Percentiles rank a stretch among this genome's conserved stretches.
Conservation (phyloP, 2,888 invertebrate genomes). For the Ethmia dodecea region DNA sequence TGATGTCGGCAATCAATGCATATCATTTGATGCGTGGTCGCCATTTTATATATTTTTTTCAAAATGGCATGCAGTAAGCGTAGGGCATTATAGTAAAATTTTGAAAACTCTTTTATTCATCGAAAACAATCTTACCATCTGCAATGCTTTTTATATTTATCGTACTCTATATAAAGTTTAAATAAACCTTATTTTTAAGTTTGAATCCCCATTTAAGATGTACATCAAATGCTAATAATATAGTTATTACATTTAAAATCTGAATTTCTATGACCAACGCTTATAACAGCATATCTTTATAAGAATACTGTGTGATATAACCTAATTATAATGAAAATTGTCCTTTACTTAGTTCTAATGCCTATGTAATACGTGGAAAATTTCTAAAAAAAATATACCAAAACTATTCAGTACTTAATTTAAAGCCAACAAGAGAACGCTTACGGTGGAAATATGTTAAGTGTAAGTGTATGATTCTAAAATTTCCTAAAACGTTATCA, state of each 20-base stretch:
- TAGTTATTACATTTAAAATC: conserved; percentile 23
- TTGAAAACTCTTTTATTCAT: too few relatives aligned
- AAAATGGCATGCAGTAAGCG: too few relatives aligned
- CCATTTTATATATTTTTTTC: too few relatives aligned
- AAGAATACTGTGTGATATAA: conserved; percentile 75
- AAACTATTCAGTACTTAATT: conserved; percentile 71
- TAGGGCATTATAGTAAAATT: too few relatives aligned
- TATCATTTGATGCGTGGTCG: too few relatives aligned
- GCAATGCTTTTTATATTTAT: conserved; percentile 19
- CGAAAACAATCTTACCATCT: conserved; percentile 21
- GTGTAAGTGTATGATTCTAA: conserved; percentile 43
- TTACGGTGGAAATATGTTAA: conserved; percentile 41
- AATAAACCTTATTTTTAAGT: conserved; percentile 28
- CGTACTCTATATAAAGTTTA: conserved; percentile 16
- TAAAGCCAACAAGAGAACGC: conserved; percentile 53
- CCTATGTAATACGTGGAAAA: conserved; percentile 37
- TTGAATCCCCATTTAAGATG: conserved; percentile 14
- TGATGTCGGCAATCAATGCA: too few relatives aligned
- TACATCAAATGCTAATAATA: conserved; percentile 26
- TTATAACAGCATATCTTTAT: conserved; percentile 73
- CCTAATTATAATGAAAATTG: conserved; percentile 60
- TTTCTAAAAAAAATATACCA: conserved; percentile 52
- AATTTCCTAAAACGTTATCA: conserved; percentile 42
- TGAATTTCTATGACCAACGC: conserved; percentile 68
- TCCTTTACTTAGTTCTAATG: conserved; percentile 61